phyloP scores from a whole-genome alignment of 2,888 invertebrate genomes.

The Drosophila basisetae region DNA sequence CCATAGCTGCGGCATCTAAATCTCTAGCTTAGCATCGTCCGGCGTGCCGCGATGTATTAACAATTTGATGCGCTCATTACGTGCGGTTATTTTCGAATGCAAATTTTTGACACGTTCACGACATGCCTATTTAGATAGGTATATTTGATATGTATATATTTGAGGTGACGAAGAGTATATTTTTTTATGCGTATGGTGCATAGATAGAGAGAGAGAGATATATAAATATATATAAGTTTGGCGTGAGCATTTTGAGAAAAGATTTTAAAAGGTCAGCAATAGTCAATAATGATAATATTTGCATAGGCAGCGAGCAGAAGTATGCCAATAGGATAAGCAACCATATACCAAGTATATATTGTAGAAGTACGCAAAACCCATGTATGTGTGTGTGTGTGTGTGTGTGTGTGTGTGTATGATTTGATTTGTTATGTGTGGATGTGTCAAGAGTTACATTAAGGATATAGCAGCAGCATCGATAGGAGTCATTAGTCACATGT shows the following conservation, averaged over 20 bases:
- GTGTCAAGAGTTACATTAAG: slow-evolving; percentile 49
- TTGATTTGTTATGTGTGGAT: slow-evolving; percentile 25
- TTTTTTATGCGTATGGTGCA: slow-evolving; percentile 49
- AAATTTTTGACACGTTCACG: slow-evolving; percentile 94
- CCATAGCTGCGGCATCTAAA: slow-evolving; percentile 66
- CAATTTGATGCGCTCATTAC: slow-evolving; percentile 94
- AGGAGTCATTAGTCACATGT: slow-evolving; percentile 69
- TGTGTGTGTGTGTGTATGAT: slow-evolving; percentile 16
- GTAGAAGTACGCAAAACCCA: slow-evolving; percentile 76
- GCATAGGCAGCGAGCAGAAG: slow-evolving; percentile 66
- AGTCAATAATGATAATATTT: slow-evolving; percentile 45
- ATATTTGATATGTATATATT: slow-evolving; percentile 38
- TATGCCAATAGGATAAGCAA: slow-evolving; percentile 66
- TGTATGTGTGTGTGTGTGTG: slow-evolving; percentile 46
- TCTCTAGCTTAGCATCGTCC: slow-evolving; percentile 90
- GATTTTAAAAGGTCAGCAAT: slow-evolving; percentile 62
- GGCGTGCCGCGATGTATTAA: slow-evolving; percentile 95
- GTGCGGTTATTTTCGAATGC: slow-evolving; percentile 94
- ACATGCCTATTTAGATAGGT: slow-evolving; percentile 88
- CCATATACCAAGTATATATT: slow-evolving; percentile 64
- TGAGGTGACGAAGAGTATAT: slow-evolving; percentile 28
- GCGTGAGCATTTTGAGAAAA: slow-evolving; percentile 68
- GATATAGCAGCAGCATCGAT: slow-evolving; percentile 46
- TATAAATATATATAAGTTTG: slow-evolving; percentile 28
- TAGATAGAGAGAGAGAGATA: slow-evolving; percentile 34